Evolutionary conservation across 2,797 vertebrate species (phyloP).

Genomic region (Chanos chanos): DNA sequence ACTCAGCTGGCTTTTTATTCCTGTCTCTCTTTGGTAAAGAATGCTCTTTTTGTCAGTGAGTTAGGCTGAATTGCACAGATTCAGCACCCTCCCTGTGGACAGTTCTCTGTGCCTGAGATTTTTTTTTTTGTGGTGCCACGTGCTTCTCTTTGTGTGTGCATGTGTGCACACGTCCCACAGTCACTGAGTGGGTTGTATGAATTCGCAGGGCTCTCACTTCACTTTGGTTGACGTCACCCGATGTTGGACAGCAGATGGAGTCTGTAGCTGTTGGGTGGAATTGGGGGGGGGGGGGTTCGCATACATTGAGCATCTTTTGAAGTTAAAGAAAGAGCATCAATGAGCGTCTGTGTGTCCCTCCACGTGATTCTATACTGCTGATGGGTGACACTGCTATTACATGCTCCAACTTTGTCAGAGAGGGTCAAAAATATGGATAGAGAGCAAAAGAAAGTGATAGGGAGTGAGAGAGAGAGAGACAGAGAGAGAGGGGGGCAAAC

Average conservation of each 20-base stretch:
- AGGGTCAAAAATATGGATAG: too few species aligned
- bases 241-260: constrained; percentile 1
- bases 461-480: constrained; percentile 8
- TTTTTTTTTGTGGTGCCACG: constrained; percentile 24
- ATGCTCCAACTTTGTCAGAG: too few species aligned
- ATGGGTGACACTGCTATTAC: too few species aligned
- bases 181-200: background rate
- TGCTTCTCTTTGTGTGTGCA: constrained; percentile 20
- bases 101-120: constrained; percentile 50
- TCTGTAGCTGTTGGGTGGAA: background rate
- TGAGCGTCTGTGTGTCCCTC: too few species aligned
- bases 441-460: constrained; percentile 27
- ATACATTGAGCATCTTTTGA: too few species aligned
- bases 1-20: constrained; percentile 55
- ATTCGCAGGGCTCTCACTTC: background rate
- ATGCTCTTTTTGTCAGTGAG: constrained; percentile 62
- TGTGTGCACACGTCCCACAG: constrained; percentile 11
- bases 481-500: constrained; percentile 32
- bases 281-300: constrained; percentile 14
- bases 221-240: constrained; percentile 1
- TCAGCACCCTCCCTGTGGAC: constrained; percentile 64
- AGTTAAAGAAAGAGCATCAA: too few species aligned
- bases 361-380: too few species aligned
- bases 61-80: constrained; percentile 56
- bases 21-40: constrained; percentile 55